A percentile compares a stretch with the other conserved stretches of the same genome.
phyloP scores from a whole-genome alignment of 2,113 vertebrate genomes.

The Podarcis raffonei region DNA sequence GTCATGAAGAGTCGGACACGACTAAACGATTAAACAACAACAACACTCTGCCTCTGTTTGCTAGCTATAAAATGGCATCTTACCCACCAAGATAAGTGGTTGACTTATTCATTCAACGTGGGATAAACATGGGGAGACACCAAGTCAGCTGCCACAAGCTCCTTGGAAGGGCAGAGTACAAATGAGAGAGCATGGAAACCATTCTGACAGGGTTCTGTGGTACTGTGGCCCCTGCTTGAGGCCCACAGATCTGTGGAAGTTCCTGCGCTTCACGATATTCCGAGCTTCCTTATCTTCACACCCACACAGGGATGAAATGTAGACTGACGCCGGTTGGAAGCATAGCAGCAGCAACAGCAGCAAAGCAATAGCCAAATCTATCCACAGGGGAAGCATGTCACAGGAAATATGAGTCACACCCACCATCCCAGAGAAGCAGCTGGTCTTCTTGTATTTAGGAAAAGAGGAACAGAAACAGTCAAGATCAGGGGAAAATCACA shows the following conservation, averaged over 20 bases:
- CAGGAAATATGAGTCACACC: slow-evolving; percentile 23
- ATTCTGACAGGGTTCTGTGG: background rate
- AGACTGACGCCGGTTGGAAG: background rate
- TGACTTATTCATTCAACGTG: background rate
- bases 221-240: background rate
- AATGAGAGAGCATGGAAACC: background rate
- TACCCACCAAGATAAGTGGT: background rate
- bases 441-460: background rate
- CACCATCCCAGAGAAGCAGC: background rate
- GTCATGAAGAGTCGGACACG: too few relatives aligned
- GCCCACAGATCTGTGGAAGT: background rate
- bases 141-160: background rate
- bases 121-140: background rate
- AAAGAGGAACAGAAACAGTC: background rate
- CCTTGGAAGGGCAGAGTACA: background rate
- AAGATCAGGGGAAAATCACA: background rate
- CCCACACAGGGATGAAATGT: background rate
- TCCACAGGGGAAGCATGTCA: background rate
- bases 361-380: background rate
- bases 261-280: background rate
- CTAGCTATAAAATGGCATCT: background rate
- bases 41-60: background rate
- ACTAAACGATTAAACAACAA: too few relatives aligned
- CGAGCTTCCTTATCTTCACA: background rate
- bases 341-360: background rate